Conservation (phyloP, 1,140 invertebrate genomes). For the Thaumetopoea pityocampa region DNA sequence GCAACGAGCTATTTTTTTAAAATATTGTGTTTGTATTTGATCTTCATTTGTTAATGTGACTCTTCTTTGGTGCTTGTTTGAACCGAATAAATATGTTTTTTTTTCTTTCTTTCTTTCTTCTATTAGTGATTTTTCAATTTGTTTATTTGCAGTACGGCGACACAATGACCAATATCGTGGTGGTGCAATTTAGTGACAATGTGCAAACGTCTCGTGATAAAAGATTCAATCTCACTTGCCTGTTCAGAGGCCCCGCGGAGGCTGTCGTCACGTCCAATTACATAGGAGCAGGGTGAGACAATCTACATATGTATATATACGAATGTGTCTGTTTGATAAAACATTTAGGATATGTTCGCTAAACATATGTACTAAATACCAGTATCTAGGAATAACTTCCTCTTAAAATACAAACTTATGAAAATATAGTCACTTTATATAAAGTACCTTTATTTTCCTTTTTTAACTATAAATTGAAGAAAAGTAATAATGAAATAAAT, state of each 20-base stretch:
- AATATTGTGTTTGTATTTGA: no score
- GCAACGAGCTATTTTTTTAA: no score
- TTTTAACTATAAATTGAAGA: no score
- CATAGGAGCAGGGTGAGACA: conserved; percentile 90
- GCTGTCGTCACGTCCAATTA: conserved; percentile 95
- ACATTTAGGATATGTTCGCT: not conserved
- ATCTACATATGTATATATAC: conserved; percentile 1
- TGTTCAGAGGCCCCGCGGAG: conserved; percentile 92
- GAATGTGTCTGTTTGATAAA: conserved; percentile 26
- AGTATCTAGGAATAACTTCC: not conserved
- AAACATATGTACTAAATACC: not conserved
- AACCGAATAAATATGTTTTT: no score
- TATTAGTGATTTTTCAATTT: not conserved
- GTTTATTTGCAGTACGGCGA: conserved; percentile 85
- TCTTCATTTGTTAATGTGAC: no score
- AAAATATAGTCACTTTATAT: no score
- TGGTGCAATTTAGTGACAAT: conserved; percentile 95
- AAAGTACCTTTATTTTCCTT: no score
- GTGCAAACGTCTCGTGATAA: conserved; percentile 94
- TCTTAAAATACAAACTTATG: conserved; percentile 5
- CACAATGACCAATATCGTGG: conserved; percentile 95
- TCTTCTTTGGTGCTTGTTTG: no score
- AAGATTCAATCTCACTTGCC: conserved; percentile 93
- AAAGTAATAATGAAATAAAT: no score
- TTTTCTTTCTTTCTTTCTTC: not conserved